phyloP scores from a whole-genome alignment of 2,113 vertebrate genomes.

The Notiomystis cincta region DNA sequence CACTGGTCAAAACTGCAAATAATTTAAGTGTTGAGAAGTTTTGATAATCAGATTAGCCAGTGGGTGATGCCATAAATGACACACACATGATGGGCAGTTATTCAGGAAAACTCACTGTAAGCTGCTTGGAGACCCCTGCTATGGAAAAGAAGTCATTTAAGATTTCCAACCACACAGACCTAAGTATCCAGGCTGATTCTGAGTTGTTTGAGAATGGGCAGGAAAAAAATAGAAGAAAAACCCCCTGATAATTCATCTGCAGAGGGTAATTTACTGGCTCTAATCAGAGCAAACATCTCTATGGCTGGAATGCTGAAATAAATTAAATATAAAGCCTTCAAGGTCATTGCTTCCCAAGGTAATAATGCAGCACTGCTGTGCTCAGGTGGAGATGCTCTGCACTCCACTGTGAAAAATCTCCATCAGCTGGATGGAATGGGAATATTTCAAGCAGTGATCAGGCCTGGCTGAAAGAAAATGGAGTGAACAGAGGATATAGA shows the following conservation, averaged over 20 bases:
- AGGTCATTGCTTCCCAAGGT: slow-evolving; percentile 23
- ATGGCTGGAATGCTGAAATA: slow-evolving; percentile 32
- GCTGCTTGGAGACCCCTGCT: background rate
- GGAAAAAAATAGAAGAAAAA: background rate
- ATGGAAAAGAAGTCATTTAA: background rate
- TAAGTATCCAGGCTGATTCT: background rate
- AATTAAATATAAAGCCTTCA: slow-evolving; percentile 57
- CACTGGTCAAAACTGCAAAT: background rate
- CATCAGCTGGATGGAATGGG: slow-evolving; percentile 5
- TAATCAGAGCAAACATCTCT: slow-evolving; percentile 62
- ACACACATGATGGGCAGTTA: background rate
- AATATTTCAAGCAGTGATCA: background rate
- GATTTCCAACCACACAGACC: background rate
- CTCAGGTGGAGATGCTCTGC: background rate
- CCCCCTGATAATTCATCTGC: slow-evolving; percentile 11
- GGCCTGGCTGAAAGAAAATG: slow-evolving; percentile 3
- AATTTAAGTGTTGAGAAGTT: background rate
- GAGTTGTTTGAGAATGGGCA: background rate
- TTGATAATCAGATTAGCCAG: background rate
- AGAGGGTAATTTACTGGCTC: slow-evolving; percentile 28
- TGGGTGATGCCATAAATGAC: background rate
- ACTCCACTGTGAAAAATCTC: background rate
- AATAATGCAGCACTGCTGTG: slow-evolving; percentile 26
- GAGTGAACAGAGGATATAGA: background rate
- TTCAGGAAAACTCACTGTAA: background rate